Base-by-base conservation (phyloP, 2,113 vertebrate genomes). In the Tetraodon nigroviridis region DNA sequence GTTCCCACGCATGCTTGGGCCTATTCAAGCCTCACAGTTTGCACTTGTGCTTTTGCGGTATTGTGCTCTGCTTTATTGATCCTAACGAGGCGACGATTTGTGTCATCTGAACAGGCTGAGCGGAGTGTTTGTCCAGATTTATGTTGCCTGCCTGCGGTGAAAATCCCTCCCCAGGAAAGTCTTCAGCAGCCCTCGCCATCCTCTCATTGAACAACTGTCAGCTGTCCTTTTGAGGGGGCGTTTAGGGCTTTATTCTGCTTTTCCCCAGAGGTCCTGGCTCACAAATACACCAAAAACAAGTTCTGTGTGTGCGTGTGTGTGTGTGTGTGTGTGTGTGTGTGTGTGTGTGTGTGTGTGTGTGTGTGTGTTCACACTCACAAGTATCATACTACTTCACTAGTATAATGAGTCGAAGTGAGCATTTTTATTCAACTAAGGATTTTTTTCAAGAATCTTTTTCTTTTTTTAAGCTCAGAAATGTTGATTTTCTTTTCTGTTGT, bases 11-110 rank as follows among this genome's bases (percentile, higher is more conserved):
- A 84, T 86, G 81, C 74, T 81, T 49, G 51, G 65, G 56, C 73
- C 76, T 72, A 71, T 80, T 83, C 76, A 83, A 73, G 84, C 70
- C 73, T 62, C 77, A 18, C 20, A 65, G 78, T 72, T 62, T 81
- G 59, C 75, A 75, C 84, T 87, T 85, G 71, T 81, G 80, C 84
- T 87, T 84, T 71, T 37, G 32, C 74, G 63, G 80, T 70, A 81
- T 89, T 83, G 83, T 87, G 81, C 83, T 84, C 81, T 71, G 72
- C 81, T 83, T 84, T 84, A 89, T 88, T 87, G 90, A 88, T 89
- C 82, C 77, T 79, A 86, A 86, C 69, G 61, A 86, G 84, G 78
- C 76, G 55, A 64, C 62, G 54, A 84, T 84, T 83, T 84, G 75
- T 86, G 83, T 85, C 86, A 80, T 76, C 75, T 48, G 66, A 75